Conservation (phyloP, 2,797 vertebrate species). For the Coracias cyanogaster region DNA sequence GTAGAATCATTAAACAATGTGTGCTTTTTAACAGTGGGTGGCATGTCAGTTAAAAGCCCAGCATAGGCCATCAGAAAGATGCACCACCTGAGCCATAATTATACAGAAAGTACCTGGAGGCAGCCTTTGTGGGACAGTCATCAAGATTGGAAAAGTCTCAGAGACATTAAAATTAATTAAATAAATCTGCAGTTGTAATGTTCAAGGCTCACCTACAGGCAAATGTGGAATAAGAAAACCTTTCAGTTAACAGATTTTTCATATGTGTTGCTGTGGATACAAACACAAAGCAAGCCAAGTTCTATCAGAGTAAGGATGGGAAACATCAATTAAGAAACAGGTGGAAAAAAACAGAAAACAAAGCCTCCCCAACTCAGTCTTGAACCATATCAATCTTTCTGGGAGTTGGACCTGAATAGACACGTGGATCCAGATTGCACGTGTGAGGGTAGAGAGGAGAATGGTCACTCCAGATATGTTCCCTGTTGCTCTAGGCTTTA, state of each 20-base stretch:
- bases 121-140: not conserved
- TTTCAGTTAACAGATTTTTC: not conserved
- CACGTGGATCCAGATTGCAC: not conserved
- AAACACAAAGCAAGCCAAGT: not conserved
- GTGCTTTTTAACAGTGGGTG: not conserved
- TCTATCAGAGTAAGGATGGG: not conserved
- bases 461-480: not conserved
- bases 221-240: not conserved
- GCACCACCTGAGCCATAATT: not conserved
- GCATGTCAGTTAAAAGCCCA: not conserved
- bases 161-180: not conserved
- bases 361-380: not conserved
- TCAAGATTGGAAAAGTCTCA: not conserved
- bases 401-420: not conserved
- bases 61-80: not conserved
- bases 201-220: not conserved
- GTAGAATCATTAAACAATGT: not conserved
- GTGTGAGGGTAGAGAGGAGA: not conserved
- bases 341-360: fast-evolving
- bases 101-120: not conserved
- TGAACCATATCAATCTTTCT: not conserved
- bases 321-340: not conserved
- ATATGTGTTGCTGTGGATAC: not conserved
- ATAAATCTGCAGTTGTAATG: not conserved
- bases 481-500: not conserved